Evolutionary conservation across 2,113 vertebrate genomes (phyloP).

Genomic region (Atherinomorus stipes): DNA sequence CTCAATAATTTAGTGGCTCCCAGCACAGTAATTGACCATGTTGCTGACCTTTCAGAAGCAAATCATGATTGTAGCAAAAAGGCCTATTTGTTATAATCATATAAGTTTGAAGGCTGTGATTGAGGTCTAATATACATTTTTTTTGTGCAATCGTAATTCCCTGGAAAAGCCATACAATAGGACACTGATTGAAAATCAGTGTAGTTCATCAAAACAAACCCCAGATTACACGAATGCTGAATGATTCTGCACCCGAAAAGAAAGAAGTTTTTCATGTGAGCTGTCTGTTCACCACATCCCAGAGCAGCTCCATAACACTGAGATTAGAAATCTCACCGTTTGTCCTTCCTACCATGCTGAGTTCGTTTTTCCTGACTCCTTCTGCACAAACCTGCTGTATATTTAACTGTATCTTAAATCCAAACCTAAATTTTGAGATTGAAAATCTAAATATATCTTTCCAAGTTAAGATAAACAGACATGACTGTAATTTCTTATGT

Average conservation of each 20-base stretch:
- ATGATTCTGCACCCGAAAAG: too few relatives aligned
- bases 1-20: slow-evolving; percentile 14
- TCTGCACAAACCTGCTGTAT: neutral
- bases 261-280: too few relatives aligned
- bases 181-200: slow-evolving; percentile 9
- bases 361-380: too few relatives aligned
- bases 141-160: slow-evolving; percentile 9
- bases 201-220: neutral
- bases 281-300: too few relatives aligned
- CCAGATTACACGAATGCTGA: too few relatives aligned
- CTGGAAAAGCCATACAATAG: neutral
- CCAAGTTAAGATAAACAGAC: neutral
- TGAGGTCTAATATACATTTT: neutral
- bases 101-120: slow-evolving; percentile 9
- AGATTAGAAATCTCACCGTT: too few relatives aligned
- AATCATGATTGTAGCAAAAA: neutral
- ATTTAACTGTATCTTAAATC: neutral
- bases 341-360: neutral
- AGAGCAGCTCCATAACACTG: too few relatives aligned
- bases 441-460: neutral
- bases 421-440: neutral
- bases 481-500: neutral
- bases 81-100: too few relatives aligned
- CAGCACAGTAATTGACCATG: neutral
- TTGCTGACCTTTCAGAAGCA: neutral